Conservation (phyloP, 2,113 vertebrate species). For the Glareola pratincola region DNA sequence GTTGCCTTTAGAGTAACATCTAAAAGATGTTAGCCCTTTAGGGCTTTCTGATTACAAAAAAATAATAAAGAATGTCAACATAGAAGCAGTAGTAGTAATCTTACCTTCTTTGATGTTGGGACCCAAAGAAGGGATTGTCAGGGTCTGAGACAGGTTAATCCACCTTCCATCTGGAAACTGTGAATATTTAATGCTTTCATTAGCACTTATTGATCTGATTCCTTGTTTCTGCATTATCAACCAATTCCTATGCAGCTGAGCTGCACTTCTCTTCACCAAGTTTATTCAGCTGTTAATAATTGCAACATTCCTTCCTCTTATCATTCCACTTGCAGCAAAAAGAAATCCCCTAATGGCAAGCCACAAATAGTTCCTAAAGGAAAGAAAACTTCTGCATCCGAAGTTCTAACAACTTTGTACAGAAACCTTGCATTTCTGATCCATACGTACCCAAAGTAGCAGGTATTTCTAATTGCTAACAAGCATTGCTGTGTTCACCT, state of each 20-base stretch:
- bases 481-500: background rate
- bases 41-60: background rate
- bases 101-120: background rate
- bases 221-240: background rate
- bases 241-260: background rate
- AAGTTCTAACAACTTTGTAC: background rate
- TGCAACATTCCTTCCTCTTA: background rate
- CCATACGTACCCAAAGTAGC: background rate
- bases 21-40: no score
- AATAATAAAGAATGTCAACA: background rate
- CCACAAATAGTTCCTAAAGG: background rate
- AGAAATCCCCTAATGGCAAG: conserved; percentile 13
- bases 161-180: background rate
- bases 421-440: background rate
- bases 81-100: background rate
- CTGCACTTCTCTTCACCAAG: background rate
- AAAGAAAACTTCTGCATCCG: background rate
- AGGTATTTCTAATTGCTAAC: background rate
- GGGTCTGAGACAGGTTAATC: background rate
- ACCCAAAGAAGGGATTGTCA: background rate
- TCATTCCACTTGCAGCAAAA: background rate
- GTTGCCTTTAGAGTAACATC: background rate
- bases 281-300: conserved; percentile 44
- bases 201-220: background rate
- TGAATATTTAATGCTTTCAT: background rate